These are phyloP conservation scores for Helicolenus hilgendorfi DNA, from an alignment of 2,797 vertebrate species.

Conservation along the genomic window DNA sequence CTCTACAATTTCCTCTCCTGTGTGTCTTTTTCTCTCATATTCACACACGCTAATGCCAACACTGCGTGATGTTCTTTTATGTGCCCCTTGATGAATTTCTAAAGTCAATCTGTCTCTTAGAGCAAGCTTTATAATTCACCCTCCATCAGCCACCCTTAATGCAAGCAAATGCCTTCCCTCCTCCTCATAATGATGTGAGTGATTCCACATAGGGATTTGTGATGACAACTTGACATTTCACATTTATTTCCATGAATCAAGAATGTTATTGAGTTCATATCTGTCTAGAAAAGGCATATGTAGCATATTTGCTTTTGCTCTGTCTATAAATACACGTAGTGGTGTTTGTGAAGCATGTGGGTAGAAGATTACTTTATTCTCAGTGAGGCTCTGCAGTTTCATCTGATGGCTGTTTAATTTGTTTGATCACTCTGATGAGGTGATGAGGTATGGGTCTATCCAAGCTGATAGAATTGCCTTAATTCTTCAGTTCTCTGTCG, in stretches of 20 bases:
- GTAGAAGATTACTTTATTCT: slow-evolving; percentile 23
- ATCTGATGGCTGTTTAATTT: slow-evolving; percentile 61
- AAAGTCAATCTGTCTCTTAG: slow-evolving; percentile 20
- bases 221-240: slow-evolving; percentile 47
- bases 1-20: slow-evolving; percentile 23
- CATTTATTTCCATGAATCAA: slow-evolving; percentile 18
- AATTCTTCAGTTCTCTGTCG: slow-evolving; percentile 20
- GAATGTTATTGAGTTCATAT: background rate
- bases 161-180: slow-evolving; percentile 11
- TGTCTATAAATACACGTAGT: slow-evolving; percentile 10
- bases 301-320: background rate
- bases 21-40: slow-evolving; percentile 19
- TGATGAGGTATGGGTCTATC: slow-evolving; percentile 35
- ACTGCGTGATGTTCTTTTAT: slow-evolving; percentile 25
- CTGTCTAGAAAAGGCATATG: background rate
- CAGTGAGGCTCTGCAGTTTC: slow-evolving; percentile 10
- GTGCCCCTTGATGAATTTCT: slow-evolving; percentile 30
- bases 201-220: slow-evolving; percentile 4
- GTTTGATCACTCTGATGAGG: slow-evolving; percentile 62
- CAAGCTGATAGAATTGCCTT: slow-evolving; percentile 33
- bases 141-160: slow-evolving; percentile 36
- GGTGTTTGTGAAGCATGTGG: slow-evolving; percentile 5
- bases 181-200: slow-evolving; percentile 4
- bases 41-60: slow-evolving; percentile 19
- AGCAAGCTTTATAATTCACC: slow-evolving; percentile 29